phyloP scores from a whole-genome alignment of 2,113 vertebrate genomes.

The Agelaius tricolor region DNA sequence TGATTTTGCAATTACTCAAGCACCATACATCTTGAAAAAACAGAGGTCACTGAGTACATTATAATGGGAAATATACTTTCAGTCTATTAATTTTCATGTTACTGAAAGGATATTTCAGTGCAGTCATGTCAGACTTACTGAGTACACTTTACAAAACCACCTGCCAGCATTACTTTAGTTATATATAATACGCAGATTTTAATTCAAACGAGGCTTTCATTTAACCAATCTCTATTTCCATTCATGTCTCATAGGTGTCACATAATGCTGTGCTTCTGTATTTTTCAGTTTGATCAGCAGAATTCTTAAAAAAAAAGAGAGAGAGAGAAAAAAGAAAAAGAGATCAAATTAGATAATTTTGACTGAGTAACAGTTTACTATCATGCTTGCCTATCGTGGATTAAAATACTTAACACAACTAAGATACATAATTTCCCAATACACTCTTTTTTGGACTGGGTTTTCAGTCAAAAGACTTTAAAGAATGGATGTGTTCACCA shows the following conservation, averaged over 20 bases:
- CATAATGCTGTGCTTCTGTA: background rate
- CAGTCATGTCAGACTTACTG: background rate
- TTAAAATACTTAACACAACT: background rate
- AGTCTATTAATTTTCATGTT: background rate
- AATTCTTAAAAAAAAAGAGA: background rate
- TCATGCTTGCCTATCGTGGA: background rate
- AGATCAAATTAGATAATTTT: background rate
- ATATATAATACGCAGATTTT: background rate
- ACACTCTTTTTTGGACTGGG: background rate
- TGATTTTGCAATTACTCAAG: constrained; percentile 13
- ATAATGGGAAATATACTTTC: background rate
- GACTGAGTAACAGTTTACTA: background rate
- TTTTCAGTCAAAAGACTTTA: background rate
- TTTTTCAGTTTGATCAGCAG: background rate
- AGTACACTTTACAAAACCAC: background rate
- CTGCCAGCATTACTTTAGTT: background rate
- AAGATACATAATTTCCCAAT: background rate
- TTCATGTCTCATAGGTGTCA: background rate
- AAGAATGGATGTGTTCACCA: background rate
- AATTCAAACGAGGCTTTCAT: background rate
- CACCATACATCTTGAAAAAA: constrained; percentile 28
- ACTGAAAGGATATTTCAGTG: background rate
- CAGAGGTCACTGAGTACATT: background rate
- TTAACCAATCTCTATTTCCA: background rate
- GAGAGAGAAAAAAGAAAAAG: background rate